A percentile compares a stretch with the other conserved stretches of the same genome.
Evolutionary conservation across 1,140 invertebrate genomes (phyloP).

Genomic region (Temnothorax nylanderi): DNA sequence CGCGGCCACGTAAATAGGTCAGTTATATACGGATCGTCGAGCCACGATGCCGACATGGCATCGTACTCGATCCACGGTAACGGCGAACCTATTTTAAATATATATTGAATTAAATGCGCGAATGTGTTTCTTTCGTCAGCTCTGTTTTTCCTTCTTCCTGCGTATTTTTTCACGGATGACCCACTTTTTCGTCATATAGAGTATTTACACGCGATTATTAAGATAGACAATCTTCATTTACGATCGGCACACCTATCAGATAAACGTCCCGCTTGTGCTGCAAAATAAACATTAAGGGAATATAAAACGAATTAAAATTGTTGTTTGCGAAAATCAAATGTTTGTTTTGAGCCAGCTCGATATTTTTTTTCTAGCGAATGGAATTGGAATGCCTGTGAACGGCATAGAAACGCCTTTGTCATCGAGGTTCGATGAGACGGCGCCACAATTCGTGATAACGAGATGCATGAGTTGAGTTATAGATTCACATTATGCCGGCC

Average conservation of each 20-base stretch:
- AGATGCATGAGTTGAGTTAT: constrained; percentile 82
- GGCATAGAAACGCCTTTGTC: background rate
- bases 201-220: constrained; percentile 13
- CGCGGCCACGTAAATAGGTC: constrained; percentile 68
- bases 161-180: background rate
- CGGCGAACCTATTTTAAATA: constrained; percentile 49
- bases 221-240: constrained; percentile 5
- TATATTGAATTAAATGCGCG: background rate
- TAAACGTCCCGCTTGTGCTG: background rate
- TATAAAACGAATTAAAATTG: background rate
- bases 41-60: constrained; percentile 47
- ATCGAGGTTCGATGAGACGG: constrained; percentile 13
- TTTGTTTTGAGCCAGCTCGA: background rate
- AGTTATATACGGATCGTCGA: constrained; percentile 55
- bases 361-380: background rate
- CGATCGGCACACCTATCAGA: background rate
- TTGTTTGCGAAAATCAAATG: background rate
- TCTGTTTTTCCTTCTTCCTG: background rate
- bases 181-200: background rate
- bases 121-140: background rate
- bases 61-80: constrained; percentile 33
- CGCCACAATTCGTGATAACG: constrained; percentile 74
- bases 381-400: background rate
- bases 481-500: constrained; percentile 82
- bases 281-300: background rate